Evolutionary conservation across 2,888 invertebrate genomes (phyloP).

Genomic region (Crepidodera aurea): DNA sequence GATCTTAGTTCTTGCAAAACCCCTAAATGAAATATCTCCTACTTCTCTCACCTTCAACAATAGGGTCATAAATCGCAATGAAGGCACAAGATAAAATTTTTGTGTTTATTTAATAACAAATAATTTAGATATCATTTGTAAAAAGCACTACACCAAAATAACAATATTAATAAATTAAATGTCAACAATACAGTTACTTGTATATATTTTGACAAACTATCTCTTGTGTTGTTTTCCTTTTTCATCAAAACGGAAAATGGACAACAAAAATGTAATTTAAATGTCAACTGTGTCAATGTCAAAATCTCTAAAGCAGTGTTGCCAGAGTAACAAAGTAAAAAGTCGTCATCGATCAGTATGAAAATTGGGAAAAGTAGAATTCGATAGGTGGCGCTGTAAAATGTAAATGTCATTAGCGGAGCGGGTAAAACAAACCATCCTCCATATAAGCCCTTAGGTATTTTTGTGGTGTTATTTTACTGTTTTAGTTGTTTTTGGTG

Average conservation of each 20-base stretch:
- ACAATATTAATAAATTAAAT: slow-evolving; percentile 36
- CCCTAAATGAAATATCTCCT: background rate
- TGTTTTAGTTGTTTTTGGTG: too few species aligned
- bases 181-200: slow-evolving; percentile 44
- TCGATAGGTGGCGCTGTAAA: too few species aligned
- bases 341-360: too few species aligned
- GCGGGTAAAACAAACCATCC: too few species aligned
- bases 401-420: too few species aligned
- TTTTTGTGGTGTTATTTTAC: too few species aligned
- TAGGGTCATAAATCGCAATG: slow-evolving; percentile 54
- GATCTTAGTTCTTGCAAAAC: background rate
- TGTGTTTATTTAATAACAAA: slow-evolving; percentile 54
- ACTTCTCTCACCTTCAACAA: slow-evolving; percentile 57
- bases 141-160: slow-evolving; percentile 32
- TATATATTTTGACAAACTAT: slow-evolving; percentile 41
- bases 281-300: background rate
- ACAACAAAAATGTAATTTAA: slow-evolving; percentile 26
- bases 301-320: too few species aligned
- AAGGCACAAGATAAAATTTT: slow-evolving; percentile 56
- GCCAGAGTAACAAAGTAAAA: too few species aligned
- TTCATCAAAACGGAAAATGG: slow-evolving; percentile 35
- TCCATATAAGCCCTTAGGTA: too few species aligned
- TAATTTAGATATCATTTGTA: slow-evolving; percentile 61
- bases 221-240: slow-evolving; percentile 36
- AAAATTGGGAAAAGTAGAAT: too few species aligned